Percentiles rank a stretch among this genome's conserved stretches.
Evolutionary conservation across 2,888 invertebrate species (phyloP).

Genomic region (Acanthosepion pharaonis): DNA sequence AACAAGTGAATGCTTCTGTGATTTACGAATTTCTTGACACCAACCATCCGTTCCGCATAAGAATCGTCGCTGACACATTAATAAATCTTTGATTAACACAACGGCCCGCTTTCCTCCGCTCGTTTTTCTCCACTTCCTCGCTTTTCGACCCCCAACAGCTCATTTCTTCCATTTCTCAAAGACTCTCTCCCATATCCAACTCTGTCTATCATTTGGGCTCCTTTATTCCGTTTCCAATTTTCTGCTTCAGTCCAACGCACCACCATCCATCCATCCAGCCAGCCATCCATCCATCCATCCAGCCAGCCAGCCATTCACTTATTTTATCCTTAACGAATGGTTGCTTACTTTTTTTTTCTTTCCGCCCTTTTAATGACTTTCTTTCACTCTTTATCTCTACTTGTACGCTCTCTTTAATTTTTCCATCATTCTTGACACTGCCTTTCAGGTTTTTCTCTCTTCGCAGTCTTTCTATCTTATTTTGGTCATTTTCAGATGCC

Average conservation of each 20-base stretch:
- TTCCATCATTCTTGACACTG: background rate
- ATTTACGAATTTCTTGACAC: slow-evolving; percentile 33
- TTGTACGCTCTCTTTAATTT: background rate
- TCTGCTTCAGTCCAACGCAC: background rate
- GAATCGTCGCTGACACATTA: slow-evolving; percentile 33
- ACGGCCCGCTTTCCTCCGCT: slow-evolving; percentile 15
- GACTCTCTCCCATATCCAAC: background rate
- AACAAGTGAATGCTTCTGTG: slow-evolving; percentile 33
- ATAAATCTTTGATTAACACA: slow-evolving; percentile 33
- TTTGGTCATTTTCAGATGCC: background rate
- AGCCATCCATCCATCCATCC: background rate
- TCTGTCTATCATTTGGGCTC: background rate
- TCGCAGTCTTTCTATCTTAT: background rate
- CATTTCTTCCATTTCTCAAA: background rate
- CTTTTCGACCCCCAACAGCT: slow-evolving; percentile 33
- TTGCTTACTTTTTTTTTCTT: background rate
- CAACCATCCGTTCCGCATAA: slow-evolving; percentile 18
- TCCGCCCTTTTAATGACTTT: background rate
- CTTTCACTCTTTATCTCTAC: background rate
- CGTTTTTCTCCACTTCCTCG: background rate
- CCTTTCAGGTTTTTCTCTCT: background rate
- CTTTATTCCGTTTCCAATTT: slow-evolving; percentile 22
- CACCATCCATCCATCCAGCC: background rate
- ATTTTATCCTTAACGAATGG: background rate
- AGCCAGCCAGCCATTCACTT: background rate